Base-by-base conservation (phyloP, 1,140 invertebrate species). In the Adelges cooleyi region DNA sequence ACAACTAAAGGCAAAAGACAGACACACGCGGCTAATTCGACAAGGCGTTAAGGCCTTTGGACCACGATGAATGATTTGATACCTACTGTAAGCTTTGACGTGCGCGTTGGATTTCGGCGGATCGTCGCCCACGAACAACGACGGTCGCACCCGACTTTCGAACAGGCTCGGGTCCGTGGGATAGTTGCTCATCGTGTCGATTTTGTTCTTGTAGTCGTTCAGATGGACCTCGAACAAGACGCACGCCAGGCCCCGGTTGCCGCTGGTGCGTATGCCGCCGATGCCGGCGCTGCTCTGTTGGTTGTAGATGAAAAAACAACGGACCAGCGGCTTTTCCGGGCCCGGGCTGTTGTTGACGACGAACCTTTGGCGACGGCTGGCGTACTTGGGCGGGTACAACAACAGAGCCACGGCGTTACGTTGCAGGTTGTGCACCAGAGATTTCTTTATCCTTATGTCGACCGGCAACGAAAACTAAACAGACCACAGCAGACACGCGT, bases 271-370 rank as follows among this genome's bases (percentile, higher is more conserved):
- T 11, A 48, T 48, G 17, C 40, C 42, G 20, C 53, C 38, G 11
- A n/a, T 29, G 8, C 9, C 54, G 18, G 20, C 38, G 13, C 22
- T 38, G 25, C 38, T 42, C 25, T 40, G 40, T 33, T 62, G 42
- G 46, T 62, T 62, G 2, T 48, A 62, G 10, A 62, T 29, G 33
- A 62, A 62, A 62, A 48, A 62, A 3, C 23, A 46, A 48, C 42
- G 56, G 15, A 46, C 27, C 1, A 62, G 27, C 18, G 56, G 56
- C 15, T 48, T 62, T 15, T 27, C 42, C 13, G 13, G 13, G 15
- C n/a, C 9, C 6, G 11, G 18, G 20, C 15, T 18, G 33, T 62
- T 29, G 5, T n/a, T 15, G 17, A 42, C 38, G 15, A 46, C 17
- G 18, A 62, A 62, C 33, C 42, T 62, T 2, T 62, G 42, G 20